A percentile compares a stretch with the other conserved stretches of the same genome.
These are phyloP conservation scores for Nannobrachium achirus DNA, from an alignment of 2,113 vertebrate genomes.

Conservation along the genomic window DNA sequence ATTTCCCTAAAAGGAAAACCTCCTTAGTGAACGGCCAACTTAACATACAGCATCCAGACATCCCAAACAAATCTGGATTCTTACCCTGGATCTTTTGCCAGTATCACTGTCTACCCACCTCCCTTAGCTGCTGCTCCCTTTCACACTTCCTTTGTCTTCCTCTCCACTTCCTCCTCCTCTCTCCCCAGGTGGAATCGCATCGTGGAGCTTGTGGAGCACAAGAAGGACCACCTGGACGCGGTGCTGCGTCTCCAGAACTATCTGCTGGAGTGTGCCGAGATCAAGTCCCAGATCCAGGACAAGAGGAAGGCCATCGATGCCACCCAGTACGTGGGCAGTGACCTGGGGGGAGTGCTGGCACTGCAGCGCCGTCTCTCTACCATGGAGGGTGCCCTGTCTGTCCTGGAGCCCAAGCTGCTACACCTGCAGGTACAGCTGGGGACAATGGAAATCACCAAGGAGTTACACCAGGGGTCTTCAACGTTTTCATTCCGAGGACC, in stretches of 20 bases:
- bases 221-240: conserved; percentile 86
- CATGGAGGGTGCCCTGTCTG: conserved; percentile 89
- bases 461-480: too few species aligned
- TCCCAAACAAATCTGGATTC: too few species aligned
- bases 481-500: too few species aligned
- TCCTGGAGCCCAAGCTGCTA: conserved; percentile 88
- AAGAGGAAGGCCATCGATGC: conserved; percentile 90
- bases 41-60: too few species aligned
- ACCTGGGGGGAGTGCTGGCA: conserved; percentile 84
- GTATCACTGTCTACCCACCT: too few species aligned
- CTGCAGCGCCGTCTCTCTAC: conserved; percentile 90
- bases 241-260: conserved; percentile 93
- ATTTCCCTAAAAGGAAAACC: too few species aligned
- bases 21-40: too few species aligned
- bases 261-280: conserved; percentile 89
- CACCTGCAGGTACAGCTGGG: conserved; percentile 82
- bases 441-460: too few species aligned
- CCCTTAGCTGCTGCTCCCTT: background rate
- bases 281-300: conserved; percentile 89
- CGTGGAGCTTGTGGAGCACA: conserved; percentile 90
- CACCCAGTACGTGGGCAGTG: conserved; percentile 83
- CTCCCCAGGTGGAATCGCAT: conserved; percentile 92
- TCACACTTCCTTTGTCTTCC: too few species aligned
- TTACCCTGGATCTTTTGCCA: too few species aligned
- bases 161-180: background rate